Conservation (phyloP, 2,797 vertebrate genomes). For the Sus cebifrons region DNA sequence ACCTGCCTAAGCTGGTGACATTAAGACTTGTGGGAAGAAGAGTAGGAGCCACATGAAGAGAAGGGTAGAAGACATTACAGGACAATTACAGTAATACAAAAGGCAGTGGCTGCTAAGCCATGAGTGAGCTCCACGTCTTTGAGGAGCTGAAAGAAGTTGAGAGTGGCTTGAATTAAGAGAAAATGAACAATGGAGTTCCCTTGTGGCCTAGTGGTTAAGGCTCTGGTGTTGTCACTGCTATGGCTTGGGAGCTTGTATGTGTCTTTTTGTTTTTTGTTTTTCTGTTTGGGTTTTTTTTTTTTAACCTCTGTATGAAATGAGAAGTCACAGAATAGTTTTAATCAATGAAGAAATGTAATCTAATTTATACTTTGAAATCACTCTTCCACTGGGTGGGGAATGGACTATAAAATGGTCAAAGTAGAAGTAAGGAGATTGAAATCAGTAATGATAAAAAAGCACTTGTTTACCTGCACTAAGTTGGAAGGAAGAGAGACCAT, state of each 20-base stretch:
- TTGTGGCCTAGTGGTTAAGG: too few relatives aligned
- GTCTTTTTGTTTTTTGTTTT: neutral
- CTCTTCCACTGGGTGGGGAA: neutral
- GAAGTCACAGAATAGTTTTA: neutral
- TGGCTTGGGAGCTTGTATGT: too few relatives aligned
- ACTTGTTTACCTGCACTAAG: neutral
- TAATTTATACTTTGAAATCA: neutral
- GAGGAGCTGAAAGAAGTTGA: neutral
- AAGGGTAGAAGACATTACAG: neutral
- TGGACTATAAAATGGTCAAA: neutral
- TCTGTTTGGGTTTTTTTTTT: too few relatives aligned
- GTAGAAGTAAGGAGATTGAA: neutral
- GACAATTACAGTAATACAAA: neutral
- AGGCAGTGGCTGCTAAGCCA: neutral
- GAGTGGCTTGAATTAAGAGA: neutral
- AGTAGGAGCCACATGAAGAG: neutral
- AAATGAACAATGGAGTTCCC: neutral
- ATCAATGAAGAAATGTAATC: neutral
- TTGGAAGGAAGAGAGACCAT: neutral
- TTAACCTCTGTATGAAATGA: neutral
- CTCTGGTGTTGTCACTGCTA: too few relatives aligned
- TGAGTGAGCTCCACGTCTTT: neutral
- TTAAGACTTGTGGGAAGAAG: neutral
- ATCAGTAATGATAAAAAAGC: neutral
- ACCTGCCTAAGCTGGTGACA: neutral